A percentile compares a stretch with the other conserved stretches of the same genome.
Evolutionary conservation across 2,888 invertebrate genomes (phyloP).

Genomic region (Taphrorychus bicolor): DNA sequence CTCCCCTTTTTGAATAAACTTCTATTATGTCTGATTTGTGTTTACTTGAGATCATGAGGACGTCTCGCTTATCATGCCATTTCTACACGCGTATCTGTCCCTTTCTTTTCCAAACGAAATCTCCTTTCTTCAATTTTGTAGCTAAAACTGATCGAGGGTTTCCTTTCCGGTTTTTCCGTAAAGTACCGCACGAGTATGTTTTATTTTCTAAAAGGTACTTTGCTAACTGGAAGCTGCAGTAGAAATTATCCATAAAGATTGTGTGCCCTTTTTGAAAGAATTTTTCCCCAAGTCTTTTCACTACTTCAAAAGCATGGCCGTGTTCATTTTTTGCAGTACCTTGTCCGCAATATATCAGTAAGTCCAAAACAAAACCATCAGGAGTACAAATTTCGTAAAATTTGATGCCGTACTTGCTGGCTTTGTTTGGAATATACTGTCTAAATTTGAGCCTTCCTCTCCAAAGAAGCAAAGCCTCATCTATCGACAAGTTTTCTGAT

Average conservation of each 20-base stretch:
- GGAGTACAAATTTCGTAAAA: constrained; percentile 24
- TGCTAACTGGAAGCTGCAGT: constrained; percentile 8
- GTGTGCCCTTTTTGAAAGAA: constrained; percentile 17
- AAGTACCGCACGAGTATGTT: constrained; percentile 4
- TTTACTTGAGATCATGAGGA: constrained; percentile 14
- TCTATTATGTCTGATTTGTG: constrained; percentile 8
- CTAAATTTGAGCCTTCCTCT: background rate
- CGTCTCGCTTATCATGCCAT: constrained; percentile 17
- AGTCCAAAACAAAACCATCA: constrained; percentile 24
- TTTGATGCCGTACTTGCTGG: constrained; percentile 21
- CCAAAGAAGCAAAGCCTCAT: constrained; percentile 13
- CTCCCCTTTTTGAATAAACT: background rate
- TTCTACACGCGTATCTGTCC: constrained; percentile 13
- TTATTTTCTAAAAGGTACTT: constrained; percentile 3
- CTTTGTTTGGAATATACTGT: constrained; percentile 27
- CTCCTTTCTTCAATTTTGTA: constrained; percentile 10
- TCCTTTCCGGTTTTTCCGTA: constrained; percentile 2
- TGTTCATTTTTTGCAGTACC: constrained; percentile 19
- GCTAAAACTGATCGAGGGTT: constrained; percentile 4
- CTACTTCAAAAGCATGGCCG: constrained; percentile 9
- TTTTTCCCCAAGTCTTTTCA: constrained; percentile 5
- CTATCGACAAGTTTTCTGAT: constrained; percentile 4
- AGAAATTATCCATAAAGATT: constrained; percentile 19
- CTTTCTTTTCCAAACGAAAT: constrained; percentile 13
- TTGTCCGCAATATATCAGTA: background rate